Percentiles rank a stretch among this genome's conserved stretches.
Evolutionary conservation across 2,888 invertebrate species (phyloP).

Genomic region (Abrostola triplasia): DNA sequence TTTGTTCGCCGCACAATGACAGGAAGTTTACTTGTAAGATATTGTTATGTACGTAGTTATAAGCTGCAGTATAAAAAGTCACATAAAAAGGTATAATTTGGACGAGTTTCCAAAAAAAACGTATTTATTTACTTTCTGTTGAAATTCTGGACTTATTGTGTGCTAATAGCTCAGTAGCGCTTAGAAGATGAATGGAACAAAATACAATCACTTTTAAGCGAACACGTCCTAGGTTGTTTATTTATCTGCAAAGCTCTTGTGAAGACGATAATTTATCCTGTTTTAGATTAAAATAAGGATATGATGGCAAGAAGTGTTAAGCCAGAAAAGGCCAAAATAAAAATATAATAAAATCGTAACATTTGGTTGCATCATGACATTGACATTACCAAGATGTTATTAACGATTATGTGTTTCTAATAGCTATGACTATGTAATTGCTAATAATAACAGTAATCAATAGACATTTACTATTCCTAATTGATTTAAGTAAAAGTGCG

Average conservation of each 20-base stretch:
- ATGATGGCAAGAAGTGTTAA: not conserved
- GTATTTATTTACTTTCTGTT: too few species aligned
- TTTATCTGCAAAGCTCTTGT: too few species aligned
- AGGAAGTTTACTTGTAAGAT: conserved; percentile 32
- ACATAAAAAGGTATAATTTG: not conserved
- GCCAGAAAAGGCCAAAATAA: not conserved
- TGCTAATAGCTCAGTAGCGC: too few species aligned
- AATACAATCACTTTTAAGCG: too few species aligned
- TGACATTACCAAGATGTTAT: conserved; percentile 10
- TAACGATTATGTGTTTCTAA: conserved; percentile 10
- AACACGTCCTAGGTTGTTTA: too few species aligned
- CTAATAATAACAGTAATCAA: conserved; percentile 14
- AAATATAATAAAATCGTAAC: not conserved
- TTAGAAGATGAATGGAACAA: too few species aligned
- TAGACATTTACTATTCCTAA: conserved; percentile 15
- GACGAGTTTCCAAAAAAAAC: too few species aligned
- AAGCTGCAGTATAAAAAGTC: not conserved
- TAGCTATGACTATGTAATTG: conserved; percentile 6
- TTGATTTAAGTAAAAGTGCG: conserved; percentile 34
- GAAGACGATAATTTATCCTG: not conserved
- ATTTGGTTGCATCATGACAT: not conserved
- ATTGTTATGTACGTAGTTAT: conserved; percentile 16
- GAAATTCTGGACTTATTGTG: too few species aligned
- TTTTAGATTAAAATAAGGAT: not conserved
- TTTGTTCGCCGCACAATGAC: conserved; percentile 33